Conservation (phyloP, 1,140 invertebrate species). For the Fopius arisanus region DNA sequence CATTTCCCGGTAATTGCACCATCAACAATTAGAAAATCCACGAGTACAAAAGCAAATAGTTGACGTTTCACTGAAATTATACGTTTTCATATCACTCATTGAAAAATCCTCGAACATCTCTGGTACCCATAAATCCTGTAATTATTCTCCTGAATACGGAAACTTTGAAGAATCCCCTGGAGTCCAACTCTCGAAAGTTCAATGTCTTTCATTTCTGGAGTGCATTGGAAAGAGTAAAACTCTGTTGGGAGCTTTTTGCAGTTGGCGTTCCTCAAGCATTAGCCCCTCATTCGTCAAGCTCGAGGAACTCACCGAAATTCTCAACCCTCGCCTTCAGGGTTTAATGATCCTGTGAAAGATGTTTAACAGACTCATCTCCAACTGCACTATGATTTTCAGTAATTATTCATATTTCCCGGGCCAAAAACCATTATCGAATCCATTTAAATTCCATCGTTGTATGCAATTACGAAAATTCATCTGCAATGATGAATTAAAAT, state of each 20-base stretch:
- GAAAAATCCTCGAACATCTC: not conserved
- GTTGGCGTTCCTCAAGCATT: not conserved
- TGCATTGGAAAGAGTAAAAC: not conserved
- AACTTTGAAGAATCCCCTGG: not conserved
- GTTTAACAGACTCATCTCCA: not conserved
- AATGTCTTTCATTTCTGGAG: not conserved
- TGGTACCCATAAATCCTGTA: not conserved
- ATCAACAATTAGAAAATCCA: too few species aligned
- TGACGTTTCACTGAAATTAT: not conserved
- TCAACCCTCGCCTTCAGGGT: not conserved
- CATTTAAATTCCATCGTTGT: too few species aligned
- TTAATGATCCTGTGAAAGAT: not conserved
- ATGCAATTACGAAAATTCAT: too few species aligned
- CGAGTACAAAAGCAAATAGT: too few species aligned
- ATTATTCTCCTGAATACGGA: not conserved
- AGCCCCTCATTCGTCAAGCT: not conserved
- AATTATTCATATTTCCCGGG: not conserved
- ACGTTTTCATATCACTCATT: not conserved
- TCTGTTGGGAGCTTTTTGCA: not conserved
- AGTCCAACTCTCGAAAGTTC: not conserved
- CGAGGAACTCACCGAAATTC: not conserved
- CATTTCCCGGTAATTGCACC: too few species aligned
- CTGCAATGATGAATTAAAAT: too few species aligned
- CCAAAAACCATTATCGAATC: too few species aligned
- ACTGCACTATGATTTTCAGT: not conserved